phyloP scores from a whole-genome alignment of 35 echinoderm and acorn worm species.

The Heliocidaris tuberculata region DNA sequence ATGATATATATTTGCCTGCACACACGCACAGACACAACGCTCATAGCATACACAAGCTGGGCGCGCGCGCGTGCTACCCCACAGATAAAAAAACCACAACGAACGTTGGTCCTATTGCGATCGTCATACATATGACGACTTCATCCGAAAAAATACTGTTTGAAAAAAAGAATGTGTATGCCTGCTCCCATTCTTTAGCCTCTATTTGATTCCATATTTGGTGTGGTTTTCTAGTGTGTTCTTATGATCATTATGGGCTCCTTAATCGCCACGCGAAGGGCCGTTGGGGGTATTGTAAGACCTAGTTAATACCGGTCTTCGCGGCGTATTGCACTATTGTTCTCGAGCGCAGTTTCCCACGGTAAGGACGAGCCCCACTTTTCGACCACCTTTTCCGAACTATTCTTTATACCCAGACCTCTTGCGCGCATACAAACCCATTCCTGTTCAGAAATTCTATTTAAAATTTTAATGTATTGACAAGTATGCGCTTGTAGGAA shows the following conservation, averaged over 20 bases:
- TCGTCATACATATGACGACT: neutral
- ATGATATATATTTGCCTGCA: neutral
- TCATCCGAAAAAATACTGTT: neutral
- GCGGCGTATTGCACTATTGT: constrained; percentile 21
- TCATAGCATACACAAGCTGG: neutral
- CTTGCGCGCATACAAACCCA: neutral
- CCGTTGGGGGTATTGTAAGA: constrained; percentile 5
- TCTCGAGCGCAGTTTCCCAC: constrained; percentile 28
- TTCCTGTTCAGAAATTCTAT: neutral
- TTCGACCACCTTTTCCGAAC: neutral
- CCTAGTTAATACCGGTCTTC: constrained; percentile 21
- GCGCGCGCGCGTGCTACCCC: neutral
- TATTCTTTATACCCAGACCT: neutral
- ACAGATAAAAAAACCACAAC: neutral
- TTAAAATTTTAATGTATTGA: neutral
- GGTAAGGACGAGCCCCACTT: neutral
- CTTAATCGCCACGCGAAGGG: constrained; percentile 20
- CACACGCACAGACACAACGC: neutral
- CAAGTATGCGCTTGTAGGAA: too few species aligned
- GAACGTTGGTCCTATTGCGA: neutral
- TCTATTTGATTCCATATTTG: constrained; percentile 13
- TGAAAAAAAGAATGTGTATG: neutral
- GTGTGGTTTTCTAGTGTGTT: neutral
- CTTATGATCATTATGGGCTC: neutral
- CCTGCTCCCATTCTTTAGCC: neutral